Conservation (phyloP, 2,113 vertebrate species). For the Bathybates hornii region DNA sequence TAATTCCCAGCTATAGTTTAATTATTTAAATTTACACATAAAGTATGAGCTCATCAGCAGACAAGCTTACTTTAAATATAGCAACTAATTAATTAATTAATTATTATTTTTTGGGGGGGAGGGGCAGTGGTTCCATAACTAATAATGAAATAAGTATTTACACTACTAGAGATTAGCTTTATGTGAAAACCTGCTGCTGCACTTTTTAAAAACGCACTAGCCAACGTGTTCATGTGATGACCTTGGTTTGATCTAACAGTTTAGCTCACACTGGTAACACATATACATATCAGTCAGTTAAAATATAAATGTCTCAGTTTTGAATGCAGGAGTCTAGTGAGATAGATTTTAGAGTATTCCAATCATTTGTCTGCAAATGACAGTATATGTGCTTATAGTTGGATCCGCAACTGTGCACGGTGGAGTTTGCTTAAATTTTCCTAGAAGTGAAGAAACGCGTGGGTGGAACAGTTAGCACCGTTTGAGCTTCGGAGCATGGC, state of each 20-base stretch:
- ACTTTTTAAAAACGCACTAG: background rate
- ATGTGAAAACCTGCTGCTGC: background rate
- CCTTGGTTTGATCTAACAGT: background rate
- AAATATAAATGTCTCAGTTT: background rate
- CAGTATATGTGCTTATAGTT: rapidly evolving
- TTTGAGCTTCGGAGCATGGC: background rate
- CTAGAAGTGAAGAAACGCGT: background rate
- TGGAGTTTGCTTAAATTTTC: background rate
- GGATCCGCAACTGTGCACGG: background rate
- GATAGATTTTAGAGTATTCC: background rate
- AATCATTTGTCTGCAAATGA: background rate
- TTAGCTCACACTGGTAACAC: background rate
- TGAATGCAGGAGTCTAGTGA: background rate
- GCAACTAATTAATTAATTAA: background rate
- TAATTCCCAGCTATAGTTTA: background rate
- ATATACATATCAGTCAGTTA: background rate
- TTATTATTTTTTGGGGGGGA: rapidly evolving
- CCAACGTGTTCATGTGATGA: background rate
- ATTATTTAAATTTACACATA: background rate
- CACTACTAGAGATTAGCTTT: background rate
- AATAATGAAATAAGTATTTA: background rate
- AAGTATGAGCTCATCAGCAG: background rate
- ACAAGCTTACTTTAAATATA: background rate
- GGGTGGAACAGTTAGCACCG: background rate
- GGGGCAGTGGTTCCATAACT: background rate